A percentile compares a stretch with the other conserved stretches of the same genome.
Evolutionary conservation across 2,113 vertebrate species (phyloP).

Genomic region (Anoura caudifer): DNA sequence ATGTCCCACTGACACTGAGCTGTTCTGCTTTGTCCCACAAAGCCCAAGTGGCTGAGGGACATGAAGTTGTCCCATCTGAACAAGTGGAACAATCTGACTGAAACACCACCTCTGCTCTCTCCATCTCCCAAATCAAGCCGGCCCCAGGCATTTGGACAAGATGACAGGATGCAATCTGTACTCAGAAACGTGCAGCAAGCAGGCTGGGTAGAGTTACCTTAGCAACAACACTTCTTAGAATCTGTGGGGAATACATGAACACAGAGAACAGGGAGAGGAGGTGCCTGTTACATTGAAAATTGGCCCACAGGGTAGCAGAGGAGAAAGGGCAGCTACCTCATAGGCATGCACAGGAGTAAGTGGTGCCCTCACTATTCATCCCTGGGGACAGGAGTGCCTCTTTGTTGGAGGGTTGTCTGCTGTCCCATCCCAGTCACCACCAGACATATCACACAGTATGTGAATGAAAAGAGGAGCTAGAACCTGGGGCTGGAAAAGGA

Average conservation of each 20-base stretch:
- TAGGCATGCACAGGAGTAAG: accelerated
- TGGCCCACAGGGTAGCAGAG: neutral
- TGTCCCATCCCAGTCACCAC: neutral
- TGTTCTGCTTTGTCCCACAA: neutral
- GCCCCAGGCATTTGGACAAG: neutral
- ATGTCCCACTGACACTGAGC: neutral
- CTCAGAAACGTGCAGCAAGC: neutral
- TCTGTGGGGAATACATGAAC: accelerated
- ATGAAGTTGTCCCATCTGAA: neutral
- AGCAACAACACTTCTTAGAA: constrained; percentile 25
- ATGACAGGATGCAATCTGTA: neutral
- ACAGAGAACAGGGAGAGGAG: neutral
- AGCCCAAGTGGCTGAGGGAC: neutral
- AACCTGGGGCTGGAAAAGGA: neutral
- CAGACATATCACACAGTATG: neutral
- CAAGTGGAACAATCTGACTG: neutral
- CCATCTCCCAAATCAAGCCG: neutral
- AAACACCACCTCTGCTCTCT: neutral
- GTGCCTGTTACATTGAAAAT: neutral
- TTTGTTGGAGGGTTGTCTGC: neutral
- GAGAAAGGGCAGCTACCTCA: neutral
- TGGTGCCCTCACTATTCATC: neutral
- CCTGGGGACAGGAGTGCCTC: accelerated
- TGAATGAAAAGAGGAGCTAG: neutral
- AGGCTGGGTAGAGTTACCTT: constrained; percentile 8